Conservation (phyloP, 1,140 invertebrate genomes). For the Drosophila orosa region DNA sequence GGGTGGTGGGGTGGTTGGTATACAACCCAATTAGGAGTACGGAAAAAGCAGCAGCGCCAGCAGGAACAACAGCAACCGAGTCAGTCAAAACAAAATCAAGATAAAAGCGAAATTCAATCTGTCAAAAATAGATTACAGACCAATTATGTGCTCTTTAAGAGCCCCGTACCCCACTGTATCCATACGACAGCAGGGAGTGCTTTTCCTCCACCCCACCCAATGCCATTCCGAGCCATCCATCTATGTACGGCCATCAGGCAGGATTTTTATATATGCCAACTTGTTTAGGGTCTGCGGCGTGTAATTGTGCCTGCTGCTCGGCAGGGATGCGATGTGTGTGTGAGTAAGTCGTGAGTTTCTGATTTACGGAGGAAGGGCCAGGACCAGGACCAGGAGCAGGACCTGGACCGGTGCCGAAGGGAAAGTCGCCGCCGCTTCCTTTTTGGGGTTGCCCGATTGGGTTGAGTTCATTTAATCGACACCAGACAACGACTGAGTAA, state of each 20-base stretch:
- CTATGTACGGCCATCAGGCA: slow-evolving; percentile 79
- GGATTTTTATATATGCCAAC: slow-evolving; percentile 61
- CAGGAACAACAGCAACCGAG: slow-evolving; percentile 61
- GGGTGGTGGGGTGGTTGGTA: slow-evolving; percentile 12
- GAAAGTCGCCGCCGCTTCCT: slow-evolving; percentile 15
- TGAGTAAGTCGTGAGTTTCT: slow-evolving; percentile 7
- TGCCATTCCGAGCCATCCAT: slow-evolving; percentile 55
- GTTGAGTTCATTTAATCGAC: slow-evolving; percentile 79
- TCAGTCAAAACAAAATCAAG: slow-evolving; percentile 84
- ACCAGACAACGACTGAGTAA: slow-evolving; percentile 62
- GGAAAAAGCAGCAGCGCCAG: slow-evolving; percentile 38
- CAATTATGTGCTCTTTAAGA: slow-evolving; percentile 84
- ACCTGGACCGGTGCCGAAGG: neutral
- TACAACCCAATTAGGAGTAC: slow-evolving; percentile 77
- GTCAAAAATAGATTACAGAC: slow-evolving; percentile 85
- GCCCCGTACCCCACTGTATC: slow-evolving; percentile 59
- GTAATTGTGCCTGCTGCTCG: slow-evolving; percentile 73
- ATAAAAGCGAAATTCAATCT: slow-evolving; percentile 85
- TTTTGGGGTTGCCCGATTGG: slow-evolving; percentile 65
- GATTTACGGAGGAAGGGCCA: neutral
- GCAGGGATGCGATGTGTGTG: slow-evolving; percentile 39
- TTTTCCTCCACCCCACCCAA: slow-evolving; percentile 31
- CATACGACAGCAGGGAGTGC: slow-evolving; percentile 53
- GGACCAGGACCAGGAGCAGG: neutral
- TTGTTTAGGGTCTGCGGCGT: slow-evolving; percentile 74